phyloP scores from a whole-genome alignment of 2,888 invertebrate genomes.

The Lepidochrysops patricia region DNA sequence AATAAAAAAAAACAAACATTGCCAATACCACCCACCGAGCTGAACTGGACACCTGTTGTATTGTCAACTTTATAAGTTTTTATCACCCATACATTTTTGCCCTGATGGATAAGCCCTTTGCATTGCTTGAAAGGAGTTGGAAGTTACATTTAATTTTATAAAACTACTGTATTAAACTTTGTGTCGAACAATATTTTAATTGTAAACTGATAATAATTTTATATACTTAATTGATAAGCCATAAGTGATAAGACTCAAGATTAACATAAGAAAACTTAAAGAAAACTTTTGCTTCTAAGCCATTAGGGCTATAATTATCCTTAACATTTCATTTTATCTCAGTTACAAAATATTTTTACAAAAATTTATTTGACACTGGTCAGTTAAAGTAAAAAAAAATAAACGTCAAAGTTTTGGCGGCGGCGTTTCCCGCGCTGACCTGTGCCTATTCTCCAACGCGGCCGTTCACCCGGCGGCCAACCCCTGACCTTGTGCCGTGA shows the following conservation, averaged over 20 bases:
- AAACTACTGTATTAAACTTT: background rate
- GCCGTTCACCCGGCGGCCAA: constrained; percentile 66
- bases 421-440: constrained; percentile 27
- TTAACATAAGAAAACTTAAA: background rate
- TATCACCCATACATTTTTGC: background rate
- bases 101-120: constrained; percentile 17
- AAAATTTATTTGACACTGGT: constrained; percentile 16
- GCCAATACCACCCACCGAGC: constrained; percentile 34
- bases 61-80: constrained; percentile 1
- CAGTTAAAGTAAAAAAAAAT: constrained; percentile 26
- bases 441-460: constrained; percentile 58
- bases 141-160: background rate
- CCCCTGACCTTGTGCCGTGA: constrained; percentile 73
- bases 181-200: no score
- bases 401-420: background rate
- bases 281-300: no score
- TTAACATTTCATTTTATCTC: background rate
- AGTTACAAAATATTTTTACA: background rate
- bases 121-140: background rate
- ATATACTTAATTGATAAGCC: no score
- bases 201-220: no score
- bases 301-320: no score
- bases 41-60: constrained; percentile 32
- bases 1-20: constrained; percentile 29
- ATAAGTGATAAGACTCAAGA: no score